Base-by-base conservation (phyloP, 1,140 invertebrate genomes). In the Drosophila ironensis region DNA sequence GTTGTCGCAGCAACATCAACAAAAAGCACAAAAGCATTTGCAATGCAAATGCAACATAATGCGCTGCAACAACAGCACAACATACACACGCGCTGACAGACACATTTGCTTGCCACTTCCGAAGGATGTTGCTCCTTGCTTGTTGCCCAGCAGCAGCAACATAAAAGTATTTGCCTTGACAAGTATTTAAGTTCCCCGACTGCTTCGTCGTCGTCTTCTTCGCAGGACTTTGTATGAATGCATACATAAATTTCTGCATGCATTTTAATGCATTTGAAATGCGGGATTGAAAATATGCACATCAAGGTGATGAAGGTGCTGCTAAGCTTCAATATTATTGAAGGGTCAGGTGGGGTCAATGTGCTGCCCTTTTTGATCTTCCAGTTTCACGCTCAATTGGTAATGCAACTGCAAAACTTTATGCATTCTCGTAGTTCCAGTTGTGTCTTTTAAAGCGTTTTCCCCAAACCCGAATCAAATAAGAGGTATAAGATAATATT, bases 31-130 rank as follows among this genome's bases (percentile, higher is more conserved):
- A 82, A 81, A 82, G 77, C 57, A 82, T 82, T 82, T 82, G 78
- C 78, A 82, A 60, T 82, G 77, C 77, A 82, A 82, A 82, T 82
- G 77, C 78, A 82, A 82, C 77, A 82, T 82, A 82, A 82, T 82
- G 78, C 78, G 72, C 40, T 77, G 47, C 56, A 81, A 81, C 54
- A 76, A 41, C 53, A 47, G 8, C 38, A 37, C 35, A 19, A 17
- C 30, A 74, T 16, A 35, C 22, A 68, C 22, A 50, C 19, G 61
- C 46, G 24, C 57, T 54, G 53, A 48, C 41, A 67, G 68, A 76
- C 72, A 71, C 76, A 81, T 72, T 81, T 82, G 77, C 77, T 52
- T 41, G 64, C 54, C 72, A 81, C 77, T 81, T 81, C 67, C 77
- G 76, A 76, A 70, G 68, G 67, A 71, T 71, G 68, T 71, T 56